These are phyloP conservation scores for Sarcophaga peregrina DNA, from an alignment of 1,140 invertebrate genomes.

Conservation along the genomic window DNA sequence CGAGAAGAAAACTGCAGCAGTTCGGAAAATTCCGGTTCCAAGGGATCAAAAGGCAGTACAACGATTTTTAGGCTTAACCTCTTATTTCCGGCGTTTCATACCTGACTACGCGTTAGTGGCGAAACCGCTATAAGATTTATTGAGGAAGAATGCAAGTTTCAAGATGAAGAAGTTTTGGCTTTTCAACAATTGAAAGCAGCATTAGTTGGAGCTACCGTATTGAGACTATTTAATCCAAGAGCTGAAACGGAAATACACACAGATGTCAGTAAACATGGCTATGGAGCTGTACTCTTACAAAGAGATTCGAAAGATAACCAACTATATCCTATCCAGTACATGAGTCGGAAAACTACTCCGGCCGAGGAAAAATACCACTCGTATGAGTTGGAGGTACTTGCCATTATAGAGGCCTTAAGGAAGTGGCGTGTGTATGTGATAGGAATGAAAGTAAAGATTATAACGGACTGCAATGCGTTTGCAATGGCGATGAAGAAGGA, in stretches of 20 bases:
- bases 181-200: not conserved
- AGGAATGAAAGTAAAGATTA: slow-evolving; percentile 39
- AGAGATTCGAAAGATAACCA: slow-evolving; percentile 35
- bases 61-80: slow-evolving; percentile 55
- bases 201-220: too few species aligned
- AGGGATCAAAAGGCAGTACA: slow-evolving; percentile 54
- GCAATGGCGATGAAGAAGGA: slow-evolving; percentile 32
- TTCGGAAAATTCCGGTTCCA: slow-evolving; percentile 53
- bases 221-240: too few species aligned
- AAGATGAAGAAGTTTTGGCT: not conserved
- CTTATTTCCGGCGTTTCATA: slow-evolving; percentile 54
- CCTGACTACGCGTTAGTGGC: slow-evolving; percentile 2
- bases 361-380: slow-evolving; percentile 51
- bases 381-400: slow-evolving; percentile 52
- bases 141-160: not conserved
- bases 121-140: slow-evolving; percentile 1
- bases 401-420: slow-evolving; percentile 40
- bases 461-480: slow-evolving; percentile 46
- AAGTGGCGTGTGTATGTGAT: slow-evolving; percentile 44
- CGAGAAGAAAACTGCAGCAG: slow-evolving; percentile 50
- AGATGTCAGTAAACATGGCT: slow-evolving; percentile 46
- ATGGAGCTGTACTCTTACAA: slow-evolving; percentile 58
- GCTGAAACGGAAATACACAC: too few species aligned
- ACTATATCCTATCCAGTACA: slow-evolving; percentile 44
- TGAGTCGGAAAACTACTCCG: slow-evolving; percentile 45